Evolutionary conservation across 2,888 invertebrate genomes (phyloP).

Genomic region (Amblyjoppa proteus): DNA sequence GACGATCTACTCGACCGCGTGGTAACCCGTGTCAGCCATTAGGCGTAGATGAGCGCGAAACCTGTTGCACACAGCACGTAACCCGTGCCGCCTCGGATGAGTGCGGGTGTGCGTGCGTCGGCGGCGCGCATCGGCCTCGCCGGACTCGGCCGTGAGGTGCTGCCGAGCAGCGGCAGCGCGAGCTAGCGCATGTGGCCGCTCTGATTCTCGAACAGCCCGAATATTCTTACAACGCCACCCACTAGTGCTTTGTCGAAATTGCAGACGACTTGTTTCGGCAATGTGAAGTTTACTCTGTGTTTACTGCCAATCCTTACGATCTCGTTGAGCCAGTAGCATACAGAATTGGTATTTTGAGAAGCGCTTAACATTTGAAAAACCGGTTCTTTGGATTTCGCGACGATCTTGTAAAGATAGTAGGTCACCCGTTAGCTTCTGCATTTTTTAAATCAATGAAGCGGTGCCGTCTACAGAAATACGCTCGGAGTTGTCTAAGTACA

Average conservation of each 20-base stretch:
- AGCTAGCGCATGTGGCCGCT: too few species aligned
- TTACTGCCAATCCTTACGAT: conserved; percentile 56
- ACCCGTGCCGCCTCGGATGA: too few species aligned
- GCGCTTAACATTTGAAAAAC: conserved; percentile 66
- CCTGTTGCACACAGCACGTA: too few species aligned
- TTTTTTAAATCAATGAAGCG: conserved; percentile 55
- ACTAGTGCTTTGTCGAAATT: conserved; percentile 67
- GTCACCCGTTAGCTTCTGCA: conserved; percentile 57
- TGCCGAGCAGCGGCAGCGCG: too few species aligned
- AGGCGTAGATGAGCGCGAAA: too few species aligned
- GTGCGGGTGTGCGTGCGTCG: too few species aligned
- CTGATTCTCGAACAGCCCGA: not conserved
- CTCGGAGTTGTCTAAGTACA: conserved; percentile 42
- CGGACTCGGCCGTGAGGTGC: too few species aligned
- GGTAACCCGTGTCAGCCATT: too few species aligned
- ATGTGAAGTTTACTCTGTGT: conserved; percentile 58
- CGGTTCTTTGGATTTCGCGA: conserved; percentile 56
- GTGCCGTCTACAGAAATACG: conserved; percentile 58
- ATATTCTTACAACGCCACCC: conserved; percentile 54
- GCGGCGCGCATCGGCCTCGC: too few species aligned
- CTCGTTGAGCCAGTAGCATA: conserved; percentile 61
- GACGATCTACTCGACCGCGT: too few species aligned
- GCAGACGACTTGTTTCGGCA: conserved; percentile 58
- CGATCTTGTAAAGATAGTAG: conserved; percentile 62
- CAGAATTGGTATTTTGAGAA: conserved; percentile 60